Percentiles rank a stretch among this genome's conserved stretches.
phyloP scores from a whole-genome alignment of 2,888 invertebrate genomes.

The Nomada fucata region DNA sequence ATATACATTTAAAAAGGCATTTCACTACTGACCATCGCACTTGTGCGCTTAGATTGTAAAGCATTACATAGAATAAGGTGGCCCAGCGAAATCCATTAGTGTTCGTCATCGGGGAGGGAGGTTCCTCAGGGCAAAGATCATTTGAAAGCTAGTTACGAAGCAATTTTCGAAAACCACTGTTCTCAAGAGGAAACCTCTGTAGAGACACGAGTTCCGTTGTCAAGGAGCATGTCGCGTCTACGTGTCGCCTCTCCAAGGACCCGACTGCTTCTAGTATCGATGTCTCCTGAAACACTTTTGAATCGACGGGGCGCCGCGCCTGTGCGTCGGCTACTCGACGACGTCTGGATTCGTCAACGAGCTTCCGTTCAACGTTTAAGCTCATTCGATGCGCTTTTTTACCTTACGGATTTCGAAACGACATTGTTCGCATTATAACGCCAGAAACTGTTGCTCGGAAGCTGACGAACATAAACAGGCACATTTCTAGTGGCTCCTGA shows the following conservation, averaged over 20 bases:
- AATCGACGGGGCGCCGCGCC: slow-evolving; percentile 55
- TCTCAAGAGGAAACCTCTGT: slow-evolving; percentile 38
- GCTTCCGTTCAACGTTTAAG: slow-evolving; percentile 42
- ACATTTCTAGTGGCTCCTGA: too few relatives aligned
- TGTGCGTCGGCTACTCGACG: slow-evolving; percentile 47
- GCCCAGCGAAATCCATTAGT: neutral
- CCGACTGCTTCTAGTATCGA: slow-evolving; percentile 42
- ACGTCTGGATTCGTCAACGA: slow-evolving; percentile 48
- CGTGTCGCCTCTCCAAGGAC: slow-evolving; percentile 59
- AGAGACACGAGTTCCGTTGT: slow-evolving; percentile 52
- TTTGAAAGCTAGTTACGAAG: slow-evolving; percentile 5
- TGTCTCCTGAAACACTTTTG: slow-evolving; percentile 58
- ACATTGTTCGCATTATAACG: slow-evolving; percentile 25
- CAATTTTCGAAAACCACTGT: slow-evolving; percentile 38
- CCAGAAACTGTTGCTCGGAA: too few relatives aligned
- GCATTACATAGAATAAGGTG: neutral
- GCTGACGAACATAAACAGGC: neutral
- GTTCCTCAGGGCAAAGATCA: neutral
- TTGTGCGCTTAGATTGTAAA: neutral
- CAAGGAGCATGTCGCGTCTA: slow-evolving; percentile 59
- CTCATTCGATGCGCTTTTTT: slow-evolving; percentile 6
- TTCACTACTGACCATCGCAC: too few relatives aligned
- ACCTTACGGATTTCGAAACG: slow-evolving; percentile 13
- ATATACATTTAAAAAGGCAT: too few relatives aligned
- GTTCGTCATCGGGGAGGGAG: neutral